Evolutionary conservation across 2,888 invertebrate genomes (phyloP).

Genomic region (Pheosia gnoma): DNA sequence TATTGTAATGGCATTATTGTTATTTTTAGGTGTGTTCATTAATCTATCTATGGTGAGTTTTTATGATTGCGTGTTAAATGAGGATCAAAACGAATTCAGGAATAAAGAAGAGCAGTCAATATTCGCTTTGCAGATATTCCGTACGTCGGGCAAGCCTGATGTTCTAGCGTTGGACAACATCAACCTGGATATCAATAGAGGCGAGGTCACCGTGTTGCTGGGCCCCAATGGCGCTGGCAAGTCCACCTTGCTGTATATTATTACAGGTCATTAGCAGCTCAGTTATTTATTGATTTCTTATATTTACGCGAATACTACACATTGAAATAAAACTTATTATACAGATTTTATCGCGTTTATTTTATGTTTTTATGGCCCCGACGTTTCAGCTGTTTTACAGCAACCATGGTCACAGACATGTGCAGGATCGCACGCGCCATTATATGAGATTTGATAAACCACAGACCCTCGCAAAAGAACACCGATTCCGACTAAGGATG

Average conservation of each 20-base stretch:
- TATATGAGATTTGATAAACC: too few relatives aligned
- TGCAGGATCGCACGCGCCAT: too few relatives aligned
- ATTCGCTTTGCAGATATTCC: constrained; percentile 16
- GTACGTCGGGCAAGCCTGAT: not conserved
- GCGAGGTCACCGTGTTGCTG: constrained; percentile 83
- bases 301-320: too few relatives aligned
- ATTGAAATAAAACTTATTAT: too few relatives aligned
- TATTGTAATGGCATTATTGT: not conserved
- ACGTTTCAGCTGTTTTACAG: too few relatives aligned
- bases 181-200: constrained; percentile 22
- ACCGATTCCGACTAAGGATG: too few relatives aligned
- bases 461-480: too few relatives aligned
- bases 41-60: constrained; percentile 17
- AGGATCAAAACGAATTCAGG: constrained; percentile 17
- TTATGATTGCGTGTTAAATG: not conserved
- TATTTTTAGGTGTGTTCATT: constrained; percentile 12
- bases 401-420: too few relatives aligned
- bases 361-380: too few relatives aligned
- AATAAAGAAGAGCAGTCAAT: constrained; percentile 32
- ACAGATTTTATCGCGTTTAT: too few relatives aligned
- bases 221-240: constrained; percentile 92
- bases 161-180: constrained; percentile 17
- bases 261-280: constrained; percentile 41
- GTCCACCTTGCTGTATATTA: constrained; percentile 86
- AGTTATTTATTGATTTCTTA: too few relatives aligned